A percentile compares a stretch with the other conserved stretches of the same genome.
Conservation (phyloP, 2,113 vertebrate genomes). For the Casuarius casuarius region DNA sequence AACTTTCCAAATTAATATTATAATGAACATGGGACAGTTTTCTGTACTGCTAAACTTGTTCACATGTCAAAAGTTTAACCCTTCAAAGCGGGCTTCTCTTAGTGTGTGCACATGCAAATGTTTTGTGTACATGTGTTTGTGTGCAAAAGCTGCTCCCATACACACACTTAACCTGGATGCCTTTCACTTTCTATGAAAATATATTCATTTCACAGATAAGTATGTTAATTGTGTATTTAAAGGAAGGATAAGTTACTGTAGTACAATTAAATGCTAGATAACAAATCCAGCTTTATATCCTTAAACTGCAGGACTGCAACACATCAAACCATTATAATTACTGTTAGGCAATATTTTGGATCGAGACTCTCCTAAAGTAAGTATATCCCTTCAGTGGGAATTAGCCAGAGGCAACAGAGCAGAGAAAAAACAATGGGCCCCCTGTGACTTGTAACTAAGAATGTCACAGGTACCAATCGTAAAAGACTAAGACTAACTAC, state of each 20-base stretch:
- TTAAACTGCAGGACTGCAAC: background rate
- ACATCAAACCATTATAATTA: background rate
- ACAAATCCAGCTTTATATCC: background rate
- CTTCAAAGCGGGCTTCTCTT: background rate
- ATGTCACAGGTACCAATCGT: background rate
- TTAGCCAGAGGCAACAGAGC: slow-evolving; percentile 20
- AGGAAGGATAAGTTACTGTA: background rate
- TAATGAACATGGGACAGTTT: background rate
- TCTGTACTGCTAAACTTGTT: background rate
- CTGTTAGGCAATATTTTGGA: slow-evolving; percentile 30
- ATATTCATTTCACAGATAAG: background rate
- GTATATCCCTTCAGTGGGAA: background rate
- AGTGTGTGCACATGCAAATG: background rate
- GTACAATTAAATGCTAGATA: background rate
- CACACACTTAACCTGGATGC: background rate
- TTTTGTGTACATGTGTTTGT: background rate
- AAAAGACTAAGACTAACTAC: slow-evolving; percentile 20
- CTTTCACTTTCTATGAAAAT: background rate
- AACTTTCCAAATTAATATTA: background rate
- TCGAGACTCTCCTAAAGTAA: background rate
- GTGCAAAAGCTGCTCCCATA: fast-evolving
- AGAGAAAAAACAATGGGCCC: background rate
- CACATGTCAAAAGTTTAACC: background rate
- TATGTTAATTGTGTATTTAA: background rate
- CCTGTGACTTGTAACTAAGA: background rate